Conservation (phyloP, 1,140 invertebrate species). For the Pectinophora gossypiella region DNA sequence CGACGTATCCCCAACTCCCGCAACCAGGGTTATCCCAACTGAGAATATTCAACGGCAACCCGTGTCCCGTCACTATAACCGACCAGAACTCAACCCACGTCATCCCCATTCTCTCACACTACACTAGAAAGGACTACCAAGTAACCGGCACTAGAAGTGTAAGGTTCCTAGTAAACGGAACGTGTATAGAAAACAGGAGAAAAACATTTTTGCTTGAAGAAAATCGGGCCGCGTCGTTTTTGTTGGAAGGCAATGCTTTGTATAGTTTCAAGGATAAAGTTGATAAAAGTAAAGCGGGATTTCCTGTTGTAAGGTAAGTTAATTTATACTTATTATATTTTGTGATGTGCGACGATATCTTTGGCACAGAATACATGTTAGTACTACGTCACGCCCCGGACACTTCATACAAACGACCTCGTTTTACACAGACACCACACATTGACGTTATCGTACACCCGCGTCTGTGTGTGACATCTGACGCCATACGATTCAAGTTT, state of each 20-base stretch:
- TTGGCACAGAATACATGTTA: no score
- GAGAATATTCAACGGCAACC: constrained; percentile 82
- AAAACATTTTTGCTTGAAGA: constrained; percentile 37
- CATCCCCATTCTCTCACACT: constrained; percentile 37
- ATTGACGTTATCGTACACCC: no score
- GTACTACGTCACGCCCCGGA: no score
- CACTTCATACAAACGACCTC: no score
- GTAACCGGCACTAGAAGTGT: constrained; percentile 26
- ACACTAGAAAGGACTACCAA: constrained; percentile 32
- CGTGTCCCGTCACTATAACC: constrained; percentile 40
- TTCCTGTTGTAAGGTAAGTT: constrained; percentile 51
- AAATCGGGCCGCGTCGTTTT: constrained; percentile 44
- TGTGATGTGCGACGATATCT: no score
- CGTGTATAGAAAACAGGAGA: constrained; percentile 32
- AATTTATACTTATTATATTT: no score
- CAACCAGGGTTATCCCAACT: constrained; percentile 77
- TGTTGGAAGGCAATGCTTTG: constrained; percentile 28
- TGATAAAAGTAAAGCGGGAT: constrained; percentile 59
- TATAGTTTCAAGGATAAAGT: constrained; percentile 44
- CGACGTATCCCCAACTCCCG: constrained; percentile 81
- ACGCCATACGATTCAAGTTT: no score
- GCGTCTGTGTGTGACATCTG: no score
- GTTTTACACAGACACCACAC: no score
- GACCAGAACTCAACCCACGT: constrained; percentile 37
- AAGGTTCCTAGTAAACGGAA: constrained; percentile 28